Evolutionary conservation across 2,113 vertebrate species (phyloP).

Genomic region (Oxyura jamaicensis): DNA sequence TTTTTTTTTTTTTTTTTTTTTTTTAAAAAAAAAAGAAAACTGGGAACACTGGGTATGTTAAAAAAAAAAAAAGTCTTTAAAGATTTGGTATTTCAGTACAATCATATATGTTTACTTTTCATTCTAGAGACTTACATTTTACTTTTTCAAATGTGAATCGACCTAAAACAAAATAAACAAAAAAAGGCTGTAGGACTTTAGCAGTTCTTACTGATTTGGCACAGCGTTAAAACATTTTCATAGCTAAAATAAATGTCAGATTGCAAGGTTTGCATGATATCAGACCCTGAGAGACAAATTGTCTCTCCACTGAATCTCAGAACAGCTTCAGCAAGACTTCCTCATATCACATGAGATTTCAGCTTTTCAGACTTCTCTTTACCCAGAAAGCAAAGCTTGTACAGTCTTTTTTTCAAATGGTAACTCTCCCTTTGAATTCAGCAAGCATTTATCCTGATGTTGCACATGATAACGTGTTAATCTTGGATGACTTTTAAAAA

Average conservation of each 20-base stretch:
- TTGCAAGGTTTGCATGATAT: conserved; percentile 84
- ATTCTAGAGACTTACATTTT: background rate
- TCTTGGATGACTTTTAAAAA: conserved; percentile 69
- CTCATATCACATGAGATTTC: conserved; percentile 79
- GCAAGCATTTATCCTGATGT: conserved; percentile 74
- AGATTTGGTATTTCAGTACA: background rate
- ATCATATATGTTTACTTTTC: background rate
- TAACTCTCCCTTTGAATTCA: conserved; percentile 81
- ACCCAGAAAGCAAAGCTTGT: conserved; percentile 80
- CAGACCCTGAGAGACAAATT: conserved; percentile 84
- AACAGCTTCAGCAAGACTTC: conserved; percentile 72
- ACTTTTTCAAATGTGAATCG: background rate
- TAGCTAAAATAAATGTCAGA: conserved; percentile 96
- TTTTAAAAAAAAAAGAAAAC: background rate
- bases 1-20: background rate
- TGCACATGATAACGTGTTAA: conserved; percentile 72
- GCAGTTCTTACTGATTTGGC: conserved; percentile 29
- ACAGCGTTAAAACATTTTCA: conserved; percentile 72
- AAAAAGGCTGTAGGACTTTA: conserved; percentile 22
- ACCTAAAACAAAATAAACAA: conserved; percentile 50
- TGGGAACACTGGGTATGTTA: background rate
- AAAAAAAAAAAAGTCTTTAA: background rate
- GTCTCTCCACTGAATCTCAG: conserved; percentile 78
- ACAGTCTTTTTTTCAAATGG: conserved; percentile 82
- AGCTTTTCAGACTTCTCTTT: conserved; percentile 80